phyloP scores from a whole-genome alignment of 2,113 vertebrate genomes.

The Onychorhynchus coronatus region DNA sequence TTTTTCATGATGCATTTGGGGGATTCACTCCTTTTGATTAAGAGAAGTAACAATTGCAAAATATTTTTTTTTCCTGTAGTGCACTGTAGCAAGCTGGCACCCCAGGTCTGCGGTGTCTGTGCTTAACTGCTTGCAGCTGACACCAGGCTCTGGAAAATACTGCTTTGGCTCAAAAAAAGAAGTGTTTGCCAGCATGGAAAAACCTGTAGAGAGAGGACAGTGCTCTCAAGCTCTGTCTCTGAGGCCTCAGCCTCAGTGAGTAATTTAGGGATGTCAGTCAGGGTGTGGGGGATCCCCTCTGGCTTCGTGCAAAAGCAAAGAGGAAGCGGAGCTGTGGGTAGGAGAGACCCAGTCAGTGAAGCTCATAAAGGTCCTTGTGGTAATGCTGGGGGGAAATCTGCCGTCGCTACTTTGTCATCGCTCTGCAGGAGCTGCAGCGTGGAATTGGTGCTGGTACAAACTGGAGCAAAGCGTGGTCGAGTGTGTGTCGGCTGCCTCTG shows the following conservation, averaged over 20 bases:
- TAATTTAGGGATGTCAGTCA: neutral
- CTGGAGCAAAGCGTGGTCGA: fast-evolving
- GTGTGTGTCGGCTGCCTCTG: neutral
- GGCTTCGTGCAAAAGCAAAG: neutral
- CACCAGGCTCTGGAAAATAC: neutral
- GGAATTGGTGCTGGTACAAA: neutral
- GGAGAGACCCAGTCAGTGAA: neutral
- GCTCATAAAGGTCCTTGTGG: fast-evolving
- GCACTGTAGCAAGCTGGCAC: neutral
- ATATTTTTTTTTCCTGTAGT: neutral
- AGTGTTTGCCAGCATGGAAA: neutral
- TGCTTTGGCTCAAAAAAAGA: neutral
- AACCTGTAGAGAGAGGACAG: neutral
- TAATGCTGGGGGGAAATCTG: neutral
- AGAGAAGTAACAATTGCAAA: neutral
- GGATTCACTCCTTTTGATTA: neutral
- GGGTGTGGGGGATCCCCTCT: neutral
- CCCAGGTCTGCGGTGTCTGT: neutral
- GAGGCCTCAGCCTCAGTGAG: neutral
- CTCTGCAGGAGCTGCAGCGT: neutral
- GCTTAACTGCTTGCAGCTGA: neutral
- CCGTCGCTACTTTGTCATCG: neutral
- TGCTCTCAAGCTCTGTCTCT: neutral
- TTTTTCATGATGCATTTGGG: neutral
- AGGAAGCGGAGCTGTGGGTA: neutral